A percentile compares a stretch with the other conserved stretches of the same genome.
phyloP scores from a whole-genome alignment of 2,113 vertebrate species.

The Stegostoma tigrinum region DNA sequence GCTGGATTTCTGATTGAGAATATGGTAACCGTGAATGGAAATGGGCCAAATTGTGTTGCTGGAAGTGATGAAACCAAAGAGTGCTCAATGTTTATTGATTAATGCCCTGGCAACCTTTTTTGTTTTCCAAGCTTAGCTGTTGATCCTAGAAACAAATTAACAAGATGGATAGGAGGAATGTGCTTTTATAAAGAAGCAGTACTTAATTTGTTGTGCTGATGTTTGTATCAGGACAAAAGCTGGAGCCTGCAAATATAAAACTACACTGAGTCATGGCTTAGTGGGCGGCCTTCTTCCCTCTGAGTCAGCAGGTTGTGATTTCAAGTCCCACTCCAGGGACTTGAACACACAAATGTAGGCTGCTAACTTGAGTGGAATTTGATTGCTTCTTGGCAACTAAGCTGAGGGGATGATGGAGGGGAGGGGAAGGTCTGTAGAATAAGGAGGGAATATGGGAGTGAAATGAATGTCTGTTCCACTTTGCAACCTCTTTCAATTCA shows the following conservation, averaged over 20 bases:
- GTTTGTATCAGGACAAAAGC: not conserved
- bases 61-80: not conserved
- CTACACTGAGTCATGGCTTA: not conserved
- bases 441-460: not conserved
- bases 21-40: not conserved
- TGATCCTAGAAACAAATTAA: not conserved
- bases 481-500: too few species aligned
- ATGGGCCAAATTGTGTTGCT: not conserved
- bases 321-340: not conserved
- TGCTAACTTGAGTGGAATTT: not conserved
- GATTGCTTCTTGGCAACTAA: not conserved
- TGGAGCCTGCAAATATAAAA: not conserved
- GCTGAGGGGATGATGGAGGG: not conserved
- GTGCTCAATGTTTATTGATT: not conserved
- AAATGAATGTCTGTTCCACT: not conserved
- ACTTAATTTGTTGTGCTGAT: not conserved
- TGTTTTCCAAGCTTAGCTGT: conserved; percentile 5
- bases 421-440: not conserved
- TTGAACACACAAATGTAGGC: not conserved
- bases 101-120: conserved; percentile 4
- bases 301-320: too few species aligned
- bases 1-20: not conserved
- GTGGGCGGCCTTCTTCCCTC: too few species aligned
- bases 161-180: not conserved
- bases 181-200: not conserved